Conservation (phyloP, 1,140 invertebrate species). For the Hirudo medicinalis region DNA sequence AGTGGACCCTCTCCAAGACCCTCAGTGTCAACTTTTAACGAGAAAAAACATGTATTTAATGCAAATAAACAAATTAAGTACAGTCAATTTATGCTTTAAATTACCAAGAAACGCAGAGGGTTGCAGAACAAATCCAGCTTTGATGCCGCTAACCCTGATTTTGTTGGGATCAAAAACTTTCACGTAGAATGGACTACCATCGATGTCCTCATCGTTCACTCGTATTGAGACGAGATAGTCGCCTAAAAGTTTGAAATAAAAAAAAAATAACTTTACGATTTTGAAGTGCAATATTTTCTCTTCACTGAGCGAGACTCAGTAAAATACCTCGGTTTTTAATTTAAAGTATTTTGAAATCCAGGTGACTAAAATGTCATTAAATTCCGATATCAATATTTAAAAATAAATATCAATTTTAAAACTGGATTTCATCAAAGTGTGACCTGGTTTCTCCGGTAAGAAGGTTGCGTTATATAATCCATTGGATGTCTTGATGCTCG, state of each 20-base stretch:
- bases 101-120: conserved; percentile 36
- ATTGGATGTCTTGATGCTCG: neutral
- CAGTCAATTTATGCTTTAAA: conserved; percentile 52
- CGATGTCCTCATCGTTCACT: conserved; percentile 86
- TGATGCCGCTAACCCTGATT: conserved; percentile 34
- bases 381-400: neutral
- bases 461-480: conserved; percentile 1
- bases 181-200: conserved; percentile 49
- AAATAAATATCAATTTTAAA: too few relatives aligned
- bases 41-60: neutral
- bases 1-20: conserved; percentile 33
- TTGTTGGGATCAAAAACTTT: conserved; percentile 36
- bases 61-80: conserved; percentile 46
- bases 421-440: too few relatives aligned
- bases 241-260: conserved; percentile 33
- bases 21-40: conserved; percentile 29
- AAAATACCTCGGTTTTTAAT: too few relatives aligned
- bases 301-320: neutral
- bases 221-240: conserved; percentile 90
- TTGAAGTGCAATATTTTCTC: neutral
- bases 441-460: neutral
- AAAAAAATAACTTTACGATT: neutral
- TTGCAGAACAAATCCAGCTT: conserved; percentile 38
- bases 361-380: too few relatives aligned
- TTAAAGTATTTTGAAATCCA: too few relatives aligned